These are phyloP conservation scores for Actenoides lindsayi DNA, from an alignment of 2,113 vertebrate genomes.

Conservation along the genomic window DNA sequence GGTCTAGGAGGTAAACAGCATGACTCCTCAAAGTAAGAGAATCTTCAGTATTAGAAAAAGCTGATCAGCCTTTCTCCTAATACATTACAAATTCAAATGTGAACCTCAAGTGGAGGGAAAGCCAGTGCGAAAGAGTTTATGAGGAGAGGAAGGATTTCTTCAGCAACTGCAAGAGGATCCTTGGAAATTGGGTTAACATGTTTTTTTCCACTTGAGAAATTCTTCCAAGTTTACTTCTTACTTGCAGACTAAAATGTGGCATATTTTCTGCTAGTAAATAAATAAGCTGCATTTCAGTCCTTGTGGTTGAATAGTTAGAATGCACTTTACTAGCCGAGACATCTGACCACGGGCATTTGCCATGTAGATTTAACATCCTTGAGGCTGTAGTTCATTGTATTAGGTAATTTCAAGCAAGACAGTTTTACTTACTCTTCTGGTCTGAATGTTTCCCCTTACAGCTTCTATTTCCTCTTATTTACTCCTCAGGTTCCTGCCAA, in stretches of 20 bases:
- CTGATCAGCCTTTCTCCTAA: not conserved
- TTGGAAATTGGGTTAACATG: not conserved
- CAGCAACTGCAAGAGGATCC: not conserved
- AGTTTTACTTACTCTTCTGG: constrained; percentile 36
- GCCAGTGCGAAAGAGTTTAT: not conserved
- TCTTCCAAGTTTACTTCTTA: not conserved
- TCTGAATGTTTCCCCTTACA: constrained; percentile 47
- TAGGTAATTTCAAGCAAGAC: constrained; percentile 42
- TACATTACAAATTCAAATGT: not conserved
- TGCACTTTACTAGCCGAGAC: not conserved
- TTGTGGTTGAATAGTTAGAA: not conserved
- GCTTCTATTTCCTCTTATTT: constrained; percentile 69
- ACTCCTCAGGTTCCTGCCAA: constrained; percentile 59
- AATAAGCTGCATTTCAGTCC: not conserved
- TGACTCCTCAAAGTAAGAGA: not conserved
- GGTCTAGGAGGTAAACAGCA: not conserved
- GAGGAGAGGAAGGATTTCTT: not conserved
- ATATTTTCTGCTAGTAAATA: not conserved
- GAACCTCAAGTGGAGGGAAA: not conserved
- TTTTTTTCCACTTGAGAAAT: not conserved
- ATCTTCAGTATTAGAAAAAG: not conserved
- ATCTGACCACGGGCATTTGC: not conserved
- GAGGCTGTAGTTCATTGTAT: constrained; percentile 4
- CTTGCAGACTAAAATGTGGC: not conserved
- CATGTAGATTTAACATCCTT: constrained; percentile 27